Evolutionary conservation across 30 jellyfish, hydroid and myxozoan species (phyloP), one percentile per base, ranked within the genome.

Genomic region (Phacellophora camtschatica): DNA sequence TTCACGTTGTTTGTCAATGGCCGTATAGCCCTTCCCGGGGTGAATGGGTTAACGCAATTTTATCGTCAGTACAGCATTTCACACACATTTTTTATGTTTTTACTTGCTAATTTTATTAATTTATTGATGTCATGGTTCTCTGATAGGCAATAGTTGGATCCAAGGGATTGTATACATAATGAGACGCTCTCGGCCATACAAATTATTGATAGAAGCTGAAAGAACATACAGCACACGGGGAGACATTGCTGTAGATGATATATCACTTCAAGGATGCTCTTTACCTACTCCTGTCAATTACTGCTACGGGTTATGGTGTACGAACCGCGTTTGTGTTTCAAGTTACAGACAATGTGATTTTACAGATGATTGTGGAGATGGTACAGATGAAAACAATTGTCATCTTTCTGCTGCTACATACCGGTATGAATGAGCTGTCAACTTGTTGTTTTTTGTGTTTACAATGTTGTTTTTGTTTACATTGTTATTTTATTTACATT

Each of bases 341-440:
- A 24, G 43, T 29, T 5, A 66, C 16, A 77, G 89, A 25, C 81
- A 33, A 48, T 94, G 99, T 55, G 99, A 94, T 77, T 88, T 51
- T 88, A 83, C 94, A 1, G 99, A 94, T 50, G 99, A 94, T 50
- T 94, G 99, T 62, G 99, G 99, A 0, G 99, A 94, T 55, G 82
- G 88, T 31, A 62, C 88, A 13, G 99, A 94, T 70, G 99, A 94
- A 56, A 87, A 39, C 33, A 94, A 94, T 66, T 94, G 99, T 62
- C 81, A 54, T 12, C 83, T 34, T 41, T 61, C 93, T 16, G 76
- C 49, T 29, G 82, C 83, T 55, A 96, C 95, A 7, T 81, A 61
- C 88, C 82, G 97, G 99, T 66, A 0, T 29, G 68, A 11, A 20
- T 0, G 23, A 18, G 7, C 13, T 3, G 34, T 29, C 13, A 22